Base-by-base conservation (phyloP, 2,797 vertebrate genomes). In the Trachops cirrhosus region DNA sequence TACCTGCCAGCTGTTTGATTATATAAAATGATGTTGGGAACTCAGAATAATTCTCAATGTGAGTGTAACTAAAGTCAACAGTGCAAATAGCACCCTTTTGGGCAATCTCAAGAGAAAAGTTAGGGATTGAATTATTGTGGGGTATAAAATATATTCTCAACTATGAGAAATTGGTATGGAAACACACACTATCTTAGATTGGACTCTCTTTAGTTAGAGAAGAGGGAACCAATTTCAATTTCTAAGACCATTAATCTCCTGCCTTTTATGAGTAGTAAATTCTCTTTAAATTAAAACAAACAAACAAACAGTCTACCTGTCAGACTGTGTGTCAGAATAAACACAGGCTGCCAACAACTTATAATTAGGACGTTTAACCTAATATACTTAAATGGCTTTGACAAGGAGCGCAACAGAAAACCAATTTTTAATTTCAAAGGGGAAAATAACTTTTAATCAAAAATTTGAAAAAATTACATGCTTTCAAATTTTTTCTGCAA, bases 211-310 rank as follows among this genome's bases (percentile, higher is more conserved):
- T 91, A 92, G 80, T 84, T 97, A 74, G 85, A 94, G 73, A 97
- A 88, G 85, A 91, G 78, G 59, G 54, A 96, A 96, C 92, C 87
- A 48, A 97, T 93, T 96, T 97, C 90, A 97, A 89, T 96, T 95
- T 96, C 85, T 95, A 85, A 74, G 82, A 75, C 54, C 83, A 93
- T 96, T 96, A 97, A 93, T 96, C 52, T 96, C 86, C 48, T 96
- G 79, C 59, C 37, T 95, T 95, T 96, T 97, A 94, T 94, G 71
- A 44, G 16, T 86, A 93, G 41, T 71, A 97, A 96, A 97, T 97
- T 97, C 92, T 78, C 90, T 96, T 96, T 95, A 96, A 97, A 95
- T 97, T 94, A 95, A 97, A 96, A 96, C 84, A 97, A 97, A 96
- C 84, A 97, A 97, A 96, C 57, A 92, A 96, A 95, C 39, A 89